Conservation (phyloP, 2,797 vertebrate genomes). For the Falco naumanni region DNA sequence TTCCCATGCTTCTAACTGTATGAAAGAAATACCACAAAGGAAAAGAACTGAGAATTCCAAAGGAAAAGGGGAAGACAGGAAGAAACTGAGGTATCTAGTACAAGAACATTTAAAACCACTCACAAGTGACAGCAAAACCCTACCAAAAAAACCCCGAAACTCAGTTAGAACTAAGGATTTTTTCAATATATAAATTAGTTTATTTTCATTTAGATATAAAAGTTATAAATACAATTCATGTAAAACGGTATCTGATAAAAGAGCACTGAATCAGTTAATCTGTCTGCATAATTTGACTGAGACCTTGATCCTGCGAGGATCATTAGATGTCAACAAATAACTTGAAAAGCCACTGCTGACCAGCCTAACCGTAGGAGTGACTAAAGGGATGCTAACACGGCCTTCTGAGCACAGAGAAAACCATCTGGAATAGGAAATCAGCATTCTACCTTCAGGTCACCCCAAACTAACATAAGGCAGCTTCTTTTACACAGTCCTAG, state of each 20-base stretch:
- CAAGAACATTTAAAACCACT: neutral
- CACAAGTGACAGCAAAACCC: neutral
- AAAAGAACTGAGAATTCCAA: neutral
- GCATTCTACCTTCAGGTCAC: neutral
- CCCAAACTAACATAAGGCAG: neutral
- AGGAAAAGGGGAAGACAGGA: neutral
- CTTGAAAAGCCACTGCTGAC: neutral
- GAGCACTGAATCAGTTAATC: neutral
- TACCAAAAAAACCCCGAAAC: neutral
- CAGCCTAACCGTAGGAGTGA: neutral
- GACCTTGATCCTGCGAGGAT: neutral
- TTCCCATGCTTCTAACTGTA: neutral
- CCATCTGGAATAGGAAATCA: neutral
- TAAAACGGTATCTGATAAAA: slow-evolving; percentile 48
- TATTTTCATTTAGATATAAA: slow-evolving; percentile 75
- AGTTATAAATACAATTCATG: slow-evolving; percentile 73
- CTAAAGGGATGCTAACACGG: neutral
- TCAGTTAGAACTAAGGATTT: neutral
- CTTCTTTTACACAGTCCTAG: neutral
- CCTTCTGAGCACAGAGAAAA: neutral
- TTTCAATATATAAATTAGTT: slow-evolving; percentile 74
- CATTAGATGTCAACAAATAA: neutral
- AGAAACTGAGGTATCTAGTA: neutral
- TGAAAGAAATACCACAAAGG: neutral
- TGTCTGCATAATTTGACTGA: neutral